Evolutionary conservation across 2,888 invertebrate species (phyloP).

Genomic region (Aphidoletes aphidimyza): DNA sequence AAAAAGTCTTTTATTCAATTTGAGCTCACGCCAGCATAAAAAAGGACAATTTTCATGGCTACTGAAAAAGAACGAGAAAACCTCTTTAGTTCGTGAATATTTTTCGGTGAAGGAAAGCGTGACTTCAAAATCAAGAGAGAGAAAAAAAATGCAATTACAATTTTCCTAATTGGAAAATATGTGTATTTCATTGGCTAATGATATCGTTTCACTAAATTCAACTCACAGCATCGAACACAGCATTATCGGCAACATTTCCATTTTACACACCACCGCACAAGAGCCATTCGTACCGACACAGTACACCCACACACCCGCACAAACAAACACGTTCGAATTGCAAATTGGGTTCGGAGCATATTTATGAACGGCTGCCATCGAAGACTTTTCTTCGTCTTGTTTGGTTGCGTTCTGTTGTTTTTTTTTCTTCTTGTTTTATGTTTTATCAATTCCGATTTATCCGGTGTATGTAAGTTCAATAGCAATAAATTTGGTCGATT

Average conservation of each 20-base stretch:
- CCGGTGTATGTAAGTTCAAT: not conserved
- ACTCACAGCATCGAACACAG: not conserved
- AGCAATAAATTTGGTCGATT: conserved; percentile 29
- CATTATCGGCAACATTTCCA: conserved; percentile 38
- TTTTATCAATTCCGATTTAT: not conserved
- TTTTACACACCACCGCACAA: conserved; percentile 7
- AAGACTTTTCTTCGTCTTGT: too few species aligned
- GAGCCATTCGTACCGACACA: not conserved
- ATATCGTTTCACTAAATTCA: conserved; percentile 14
- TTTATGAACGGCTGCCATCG: not conserved
- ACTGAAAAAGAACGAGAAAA: too few species aligned
- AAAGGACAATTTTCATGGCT: not conserved
- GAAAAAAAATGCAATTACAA: conserved; percentile 39
- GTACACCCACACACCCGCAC: too few species aligned
- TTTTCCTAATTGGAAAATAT: conserved; percentile 49
- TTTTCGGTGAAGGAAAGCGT: too few species aligned
- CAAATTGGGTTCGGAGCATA: not conserved
- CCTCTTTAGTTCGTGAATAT: too few species aligned
- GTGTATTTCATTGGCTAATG: conserved; percentile 38
- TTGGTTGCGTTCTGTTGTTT: too few species aligned
- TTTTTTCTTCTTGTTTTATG: not conserved
- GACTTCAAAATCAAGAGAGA: not conserved
- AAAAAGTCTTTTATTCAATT: not conserved
- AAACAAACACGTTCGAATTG: not conserved
- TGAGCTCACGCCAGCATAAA: not conserved